A percentile compares a stretch with the other conserved stretches of the same genome.
Evolutionary conservation across 2,888 invertebrate genomes (phyloP).

Genomic region (Zele albiditarsus): DNA sequence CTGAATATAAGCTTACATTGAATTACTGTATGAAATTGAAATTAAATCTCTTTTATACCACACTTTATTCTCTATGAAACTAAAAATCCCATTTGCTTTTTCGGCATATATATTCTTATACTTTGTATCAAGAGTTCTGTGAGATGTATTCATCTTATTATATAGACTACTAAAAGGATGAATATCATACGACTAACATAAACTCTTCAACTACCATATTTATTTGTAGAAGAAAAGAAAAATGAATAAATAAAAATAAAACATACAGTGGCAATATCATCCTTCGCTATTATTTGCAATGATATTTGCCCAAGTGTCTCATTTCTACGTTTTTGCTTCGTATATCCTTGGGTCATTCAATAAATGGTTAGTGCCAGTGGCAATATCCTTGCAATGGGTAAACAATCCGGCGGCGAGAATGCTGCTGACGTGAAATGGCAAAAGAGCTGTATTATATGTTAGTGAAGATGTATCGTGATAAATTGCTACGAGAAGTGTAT

Average conservation of each 20-base stretch:
- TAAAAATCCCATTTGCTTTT: no score
- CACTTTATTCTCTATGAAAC: neutral
- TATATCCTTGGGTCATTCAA: neutral
- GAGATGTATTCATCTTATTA: no score
- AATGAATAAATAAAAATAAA: neutral
- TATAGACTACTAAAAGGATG: no score
- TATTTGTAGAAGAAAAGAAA: neutral
- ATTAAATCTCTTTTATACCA: neutral
- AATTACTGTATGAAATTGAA: neutral
- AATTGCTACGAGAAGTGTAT: neutral
- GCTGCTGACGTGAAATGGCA: neutral
- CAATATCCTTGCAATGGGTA: conserved; percentile 7
- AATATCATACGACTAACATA: no score
- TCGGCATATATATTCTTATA: no score
- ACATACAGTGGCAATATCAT: neutral
- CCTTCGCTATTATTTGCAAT: neutral
- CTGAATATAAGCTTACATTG: neutral
- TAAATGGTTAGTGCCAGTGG: neutral
- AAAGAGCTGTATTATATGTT: neutral
- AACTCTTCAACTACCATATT: no score
- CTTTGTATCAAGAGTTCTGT: no score
- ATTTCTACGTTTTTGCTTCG: conserved; percentile 22
- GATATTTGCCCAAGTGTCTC: neutral
- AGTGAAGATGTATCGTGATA: neutral
- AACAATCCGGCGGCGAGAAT: neutral